Percentiles rank a stretch among this genome's conserved stretches.
Conservation (phyloP, 2,113 vertebrate species). For the Turnix velox region DNA sequence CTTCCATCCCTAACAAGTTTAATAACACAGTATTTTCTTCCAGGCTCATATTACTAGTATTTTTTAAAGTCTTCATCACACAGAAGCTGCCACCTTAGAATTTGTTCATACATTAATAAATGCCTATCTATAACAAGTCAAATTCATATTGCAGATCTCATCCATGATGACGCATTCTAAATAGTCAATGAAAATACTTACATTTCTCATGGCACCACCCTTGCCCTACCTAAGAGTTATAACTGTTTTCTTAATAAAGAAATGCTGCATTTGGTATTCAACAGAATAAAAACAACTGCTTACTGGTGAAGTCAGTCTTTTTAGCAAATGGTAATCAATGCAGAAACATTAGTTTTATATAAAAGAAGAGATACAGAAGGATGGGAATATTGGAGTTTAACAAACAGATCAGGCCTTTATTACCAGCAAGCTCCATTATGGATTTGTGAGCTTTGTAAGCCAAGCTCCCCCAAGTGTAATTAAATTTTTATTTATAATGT, state of each 20-base stretch:
- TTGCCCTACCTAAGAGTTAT: slow-evolving; percentile 9
- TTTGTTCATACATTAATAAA: background rate
- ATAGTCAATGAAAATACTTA: slow-evolving; percentile 13
- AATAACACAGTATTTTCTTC: background rate
- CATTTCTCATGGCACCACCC: background rate
- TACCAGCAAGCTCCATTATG: slow-evolving; percentile 69
- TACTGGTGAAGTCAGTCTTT: slow-evolving; percentile 23
- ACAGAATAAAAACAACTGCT: slow-evolving; percentile 31
- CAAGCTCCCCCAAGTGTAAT: slow-evolving; percentile 75
- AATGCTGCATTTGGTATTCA: slow-evolving; percentile 16
- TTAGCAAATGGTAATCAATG: slow-evolving; percentile 41
- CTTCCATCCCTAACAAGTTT: background rate
- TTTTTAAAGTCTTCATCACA: background rate
- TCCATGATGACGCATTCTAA: background rate
- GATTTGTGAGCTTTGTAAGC: slow-evolving; percentile 75
- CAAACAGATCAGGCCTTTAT: slow-evolving; percentile 74
- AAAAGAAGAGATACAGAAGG: slow-evolving; percentile 45
- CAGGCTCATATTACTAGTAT: background rate
- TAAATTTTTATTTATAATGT: slow-evolving; percentile 81
- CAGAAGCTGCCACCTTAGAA: background rate
- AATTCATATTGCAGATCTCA: background rate
- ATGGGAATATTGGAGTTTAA: slow-evolving; percentile 62
- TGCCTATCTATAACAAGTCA: background rate
- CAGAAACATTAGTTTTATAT: slow-evolving; percentile 52
- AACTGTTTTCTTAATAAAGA: slow-evolving; percentile 41